Evolutionary conservation across 2,888 invertebrate genomes (phyloP).

Genomic region (Branchinecta sandiegonensis): DNA sequence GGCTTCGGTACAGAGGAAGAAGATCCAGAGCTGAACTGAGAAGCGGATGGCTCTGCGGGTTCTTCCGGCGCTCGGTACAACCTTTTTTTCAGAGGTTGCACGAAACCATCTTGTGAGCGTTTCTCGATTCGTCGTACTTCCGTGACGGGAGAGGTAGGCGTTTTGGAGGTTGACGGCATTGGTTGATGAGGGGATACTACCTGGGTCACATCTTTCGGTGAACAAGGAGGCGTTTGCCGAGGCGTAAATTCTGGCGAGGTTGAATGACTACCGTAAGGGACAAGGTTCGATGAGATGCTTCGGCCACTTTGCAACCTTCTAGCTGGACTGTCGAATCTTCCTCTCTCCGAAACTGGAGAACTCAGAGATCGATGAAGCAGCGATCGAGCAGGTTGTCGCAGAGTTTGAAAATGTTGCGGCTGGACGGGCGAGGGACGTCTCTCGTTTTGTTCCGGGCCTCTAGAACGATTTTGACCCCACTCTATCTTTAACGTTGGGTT

Average conservation of each 20-base stretch:
- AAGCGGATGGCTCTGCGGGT: too few species aligned
- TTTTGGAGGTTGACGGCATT: neutral
- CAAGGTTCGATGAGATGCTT: too few species aligned
- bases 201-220: neutral
- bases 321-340: too few species aligned
- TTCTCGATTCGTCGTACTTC: neutral
- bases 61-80: slow-evolving; percentile 11
- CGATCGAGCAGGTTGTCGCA: neutral
- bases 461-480: neutral
- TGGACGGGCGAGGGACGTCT: neutral
- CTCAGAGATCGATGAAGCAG: neutral
- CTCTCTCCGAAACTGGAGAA: neutral
- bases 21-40: neutral
- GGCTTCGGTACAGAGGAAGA: neutral
- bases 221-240: neutral
- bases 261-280: neutral
- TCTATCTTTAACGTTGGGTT: slow-evolving; percentile 5
- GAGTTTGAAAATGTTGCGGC: neutral
- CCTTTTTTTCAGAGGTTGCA: slow-evolving; percentile 8
- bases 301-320: too few species aligned
- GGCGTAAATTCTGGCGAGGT: neutral
- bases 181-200: neutral
- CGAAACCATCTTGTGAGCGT: neutral
- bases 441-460: neutral
- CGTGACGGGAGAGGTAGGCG: neutral